Percentiles rank a stretch among this genome's conserved stretches.
phyloP scores from a whole-genome alignment of 2,113 vertebrate genomes.

The Progne subis region DNA sequence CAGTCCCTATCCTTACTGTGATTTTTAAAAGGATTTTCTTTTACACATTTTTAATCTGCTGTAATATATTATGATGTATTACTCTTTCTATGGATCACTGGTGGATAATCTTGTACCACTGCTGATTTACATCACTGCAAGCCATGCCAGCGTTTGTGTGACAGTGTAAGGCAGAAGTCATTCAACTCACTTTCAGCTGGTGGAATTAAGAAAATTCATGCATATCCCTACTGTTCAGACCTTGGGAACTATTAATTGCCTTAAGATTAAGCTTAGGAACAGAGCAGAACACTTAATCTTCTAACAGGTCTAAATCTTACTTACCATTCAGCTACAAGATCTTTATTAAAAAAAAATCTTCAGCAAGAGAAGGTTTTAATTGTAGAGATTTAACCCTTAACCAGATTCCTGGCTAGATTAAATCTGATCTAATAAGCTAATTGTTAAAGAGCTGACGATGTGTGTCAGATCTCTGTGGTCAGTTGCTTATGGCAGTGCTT shows the following conservation, averaged over 20 bases:
- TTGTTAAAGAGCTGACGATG: neutral
- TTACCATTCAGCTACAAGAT: constrained; percentile 25
- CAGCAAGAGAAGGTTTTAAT: neutral
- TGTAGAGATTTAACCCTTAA: neutral
- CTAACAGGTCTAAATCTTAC: constrained; percentile 51
- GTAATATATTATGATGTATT: neutral
- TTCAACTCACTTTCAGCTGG: neutral
- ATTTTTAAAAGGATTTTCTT: neutral
- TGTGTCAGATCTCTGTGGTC: neutral
- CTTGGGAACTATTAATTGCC: constrained; percentile 41
- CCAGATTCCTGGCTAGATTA: neutral
- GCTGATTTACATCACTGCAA: neutral
- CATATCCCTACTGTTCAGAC: neutral
- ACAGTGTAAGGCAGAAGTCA: neutral
- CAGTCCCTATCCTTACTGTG: neutral
- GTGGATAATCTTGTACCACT: neutral
- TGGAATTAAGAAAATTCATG: constrained; percentile 38
- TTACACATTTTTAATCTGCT: neutral
- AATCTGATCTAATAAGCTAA: neutral
- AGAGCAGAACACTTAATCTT: constrained; percentile 57
- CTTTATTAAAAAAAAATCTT: neutral
- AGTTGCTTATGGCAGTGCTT: neutral
- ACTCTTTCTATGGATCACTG: neutral
- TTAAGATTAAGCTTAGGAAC: constrained; percentile 45
- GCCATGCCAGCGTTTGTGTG: neutral